Percentiles rank a stretch among this genome's conserved stretches.
phyloP scores from a whole-genome alignment of 2,888 invertebrate genomes.

The Xestia sexstrigata region DNA sequence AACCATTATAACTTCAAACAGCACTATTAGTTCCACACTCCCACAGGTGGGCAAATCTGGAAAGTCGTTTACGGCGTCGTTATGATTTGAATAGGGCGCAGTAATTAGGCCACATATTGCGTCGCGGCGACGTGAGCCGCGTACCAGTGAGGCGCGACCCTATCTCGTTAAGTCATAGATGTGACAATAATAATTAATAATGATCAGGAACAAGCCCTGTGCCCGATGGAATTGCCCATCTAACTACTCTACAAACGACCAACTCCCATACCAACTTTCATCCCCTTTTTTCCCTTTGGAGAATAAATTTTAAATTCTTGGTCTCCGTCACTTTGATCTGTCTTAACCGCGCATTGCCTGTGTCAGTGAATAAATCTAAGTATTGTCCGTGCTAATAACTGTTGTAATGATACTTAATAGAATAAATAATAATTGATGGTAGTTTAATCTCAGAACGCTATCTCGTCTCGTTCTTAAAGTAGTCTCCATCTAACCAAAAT shows the following conservation, averaged over 20 bases:
- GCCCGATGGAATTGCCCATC: background rate
- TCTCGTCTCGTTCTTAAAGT: background rate
- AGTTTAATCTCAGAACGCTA: background rate
- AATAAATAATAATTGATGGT: background rate
- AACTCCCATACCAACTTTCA: background rate
- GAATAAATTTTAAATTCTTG: background rate
- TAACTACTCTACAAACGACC: background rate
- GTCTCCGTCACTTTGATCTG: too few species aligned
- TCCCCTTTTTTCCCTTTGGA: too few species aligned
- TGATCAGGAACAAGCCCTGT: conserved; percentile 11
- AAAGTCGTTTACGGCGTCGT: conserved; percentile 62
- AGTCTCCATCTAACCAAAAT: background rate
- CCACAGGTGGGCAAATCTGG: conserved; percentile 64
- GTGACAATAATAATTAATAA: conserved; percentile 20
- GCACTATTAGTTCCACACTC: conserved; percentile 53
- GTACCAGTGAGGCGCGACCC: conserved; percentile 36
- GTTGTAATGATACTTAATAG: background rate
- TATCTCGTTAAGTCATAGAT: conserved; percentile 34
- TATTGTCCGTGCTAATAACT: background rate
- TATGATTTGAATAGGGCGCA: conserved; percentile 62
- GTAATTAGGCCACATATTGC: conserved; percentile 66
- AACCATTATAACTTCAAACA: conserved; percentile 52
- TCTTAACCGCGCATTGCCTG: background rate
- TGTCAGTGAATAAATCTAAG: background rate
- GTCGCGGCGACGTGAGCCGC: conserved; percentile 56